Base-by-base conservation (phyloP, 2,888 invertebrate species). In the Polymixis flavicincta region DNA sequence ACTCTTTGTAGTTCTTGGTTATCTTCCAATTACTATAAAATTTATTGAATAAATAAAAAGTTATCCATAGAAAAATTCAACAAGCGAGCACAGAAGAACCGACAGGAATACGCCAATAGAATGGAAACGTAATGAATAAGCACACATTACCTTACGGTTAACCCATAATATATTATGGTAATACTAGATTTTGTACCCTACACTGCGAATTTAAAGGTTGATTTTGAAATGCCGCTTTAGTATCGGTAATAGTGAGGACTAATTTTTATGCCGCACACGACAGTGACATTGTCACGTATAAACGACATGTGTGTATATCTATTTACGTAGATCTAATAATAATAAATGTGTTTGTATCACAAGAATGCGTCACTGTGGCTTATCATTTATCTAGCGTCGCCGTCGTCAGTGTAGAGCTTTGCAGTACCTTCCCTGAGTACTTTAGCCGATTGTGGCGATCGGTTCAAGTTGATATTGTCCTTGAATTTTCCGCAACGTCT, bases 231-330 rank as follows among this genome's bases (percentile, higher is more conserved):
- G 76, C 74, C 71, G 32, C 71, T 79, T 69, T 63, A 66, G 72
- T 82, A 77, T 88, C 72, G 82, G 81, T 85, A 83, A 82, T 78
- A 79, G 83, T 83, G 54, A 67, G 63, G 80, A 79, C 86, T 90
- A 88, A 91, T 93, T 92, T 88, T 92, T 91, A 93, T 93, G 90
- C 93, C 28, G 63, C 78, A 84, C 86, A 88, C 90, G 86, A 85
- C 86, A 85, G 86, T 92, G 92, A 92, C 92, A 92, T 92, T 90
- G 92, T 92, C 92, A 92, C 93, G 93, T 93, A 92, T 82, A 79
- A 83, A 78, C 84, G 83, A 89, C 90, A 90, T 89, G 86, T 86
- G 87, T 88, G 86, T 85, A 87, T 81, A 87, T 87, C 76, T 88
- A 85, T 88, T 89, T 88, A 85, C 85, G 84, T 87, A 88, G 84